Evolutionary conservation across 2,797 vertebrate species (phyloP), one percentile per base, ranked within the genome.

Genomic region (Chaetodon trifasciatus): DNA sequence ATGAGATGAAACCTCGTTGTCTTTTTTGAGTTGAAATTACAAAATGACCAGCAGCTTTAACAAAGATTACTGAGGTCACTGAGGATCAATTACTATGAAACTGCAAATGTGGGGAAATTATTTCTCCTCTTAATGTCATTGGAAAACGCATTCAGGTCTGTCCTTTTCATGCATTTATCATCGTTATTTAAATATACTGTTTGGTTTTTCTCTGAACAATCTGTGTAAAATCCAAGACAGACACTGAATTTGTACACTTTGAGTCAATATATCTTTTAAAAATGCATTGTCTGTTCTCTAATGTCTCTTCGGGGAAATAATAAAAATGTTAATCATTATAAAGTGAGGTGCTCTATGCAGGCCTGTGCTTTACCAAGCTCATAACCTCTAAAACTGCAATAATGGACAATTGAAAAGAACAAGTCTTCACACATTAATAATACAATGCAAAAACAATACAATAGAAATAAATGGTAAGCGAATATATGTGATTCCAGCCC

Each of bases 21-120:
- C 15, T 71, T 7, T 61, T 67, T 64, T 55, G 65, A 72, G 62
- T 40, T 57, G 19, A 78, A 81, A 65, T 40, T 62, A 58, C 44
- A 58, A 77, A 76, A 75, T 70, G 11, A 49, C 49, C 68, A 32
- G 77, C 58, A 78, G 68, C 19, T 82, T 65, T 42, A 76, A 82
- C 65, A 49, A 49, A 35, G 65, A 82, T 80, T 71, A 80, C 64
- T 10, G 72, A 76, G 71, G 69, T 87, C 74, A 76, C 21, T 4
- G 32, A 77, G 69, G 52, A 82, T 73, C 76, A 35, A 39, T 74
- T n/a, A 69, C 62, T 35, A 10, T 47, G 23, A 66, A 71, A 70
- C 37, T 39, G 37, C 19, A 11, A 53, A 74, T 72, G 44, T 24
- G 42, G 71, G 75, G 75, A 79, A 83, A 87, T 77, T 21, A 73